Percentiles rank a stretch among this genome's conserved stretches.
Evolutionary conservation across 92 coral and sea anemone species (phyloP).

Genomic region (Phenganax subtilis): DNA sequence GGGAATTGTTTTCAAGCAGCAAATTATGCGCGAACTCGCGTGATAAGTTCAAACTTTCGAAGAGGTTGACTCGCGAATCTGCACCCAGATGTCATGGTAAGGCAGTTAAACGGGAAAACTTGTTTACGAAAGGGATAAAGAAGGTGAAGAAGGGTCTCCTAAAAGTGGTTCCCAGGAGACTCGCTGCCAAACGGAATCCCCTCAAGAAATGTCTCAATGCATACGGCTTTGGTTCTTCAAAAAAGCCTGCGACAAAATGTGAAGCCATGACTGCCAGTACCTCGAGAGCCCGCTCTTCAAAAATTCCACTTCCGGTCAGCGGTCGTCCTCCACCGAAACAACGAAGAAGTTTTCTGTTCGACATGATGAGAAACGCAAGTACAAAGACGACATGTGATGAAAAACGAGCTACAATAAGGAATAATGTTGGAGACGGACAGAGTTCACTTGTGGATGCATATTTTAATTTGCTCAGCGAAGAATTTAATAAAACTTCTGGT

Average conservation of each 20-base stretch:
- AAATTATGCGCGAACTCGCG: conserved; percentile 55
- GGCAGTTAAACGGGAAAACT: neutral
- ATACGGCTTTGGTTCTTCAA: conserved; percentile 15
- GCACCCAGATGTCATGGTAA: conserved; percentile 3
- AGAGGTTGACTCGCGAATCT: neutral
- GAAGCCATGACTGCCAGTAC: neutral
- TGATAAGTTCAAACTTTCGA: conserved; percentile 30
- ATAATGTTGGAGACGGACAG: neutral
- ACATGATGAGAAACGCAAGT: neutral
- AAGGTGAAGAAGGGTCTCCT: conserved; percentile 10
- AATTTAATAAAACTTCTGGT: neutral
- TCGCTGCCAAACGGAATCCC: neutral
- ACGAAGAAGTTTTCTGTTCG: neutral
- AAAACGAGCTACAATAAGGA: neutral
- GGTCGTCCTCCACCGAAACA: conserved; percentile 1
- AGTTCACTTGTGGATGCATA: neutral
- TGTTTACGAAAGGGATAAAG: conserved; percentile 16
- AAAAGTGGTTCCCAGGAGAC: conserved; percentile 24
- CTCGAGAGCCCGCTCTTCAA: neutral
- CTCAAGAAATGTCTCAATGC: conserved; percentile 17
- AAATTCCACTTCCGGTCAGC: conserved; percentile 22
- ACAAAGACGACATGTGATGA: neutral
- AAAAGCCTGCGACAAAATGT: neutral
- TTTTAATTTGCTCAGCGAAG: neutral
- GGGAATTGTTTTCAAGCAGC: conserved; percentile 72